These are phyloP conservation scores for Clistopyga incitator DNA, from an alignment of 2,888 invertebrate genomes.

Conservation along the genomic window DNA sequence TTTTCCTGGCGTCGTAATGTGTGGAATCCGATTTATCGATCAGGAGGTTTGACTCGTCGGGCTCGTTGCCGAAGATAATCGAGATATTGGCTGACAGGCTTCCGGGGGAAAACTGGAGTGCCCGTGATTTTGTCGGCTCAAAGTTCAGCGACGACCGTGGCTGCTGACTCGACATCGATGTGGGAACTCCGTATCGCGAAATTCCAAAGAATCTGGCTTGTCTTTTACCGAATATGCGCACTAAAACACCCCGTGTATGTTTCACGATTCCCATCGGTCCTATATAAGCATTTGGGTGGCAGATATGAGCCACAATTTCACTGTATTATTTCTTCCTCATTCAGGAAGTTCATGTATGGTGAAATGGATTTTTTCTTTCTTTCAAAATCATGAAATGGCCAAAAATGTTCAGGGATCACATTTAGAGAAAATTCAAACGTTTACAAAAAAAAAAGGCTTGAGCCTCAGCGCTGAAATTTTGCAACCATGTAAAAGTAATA, in stretches of 20 bases:
- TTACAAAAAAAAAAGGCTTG: too few relatives aligned
- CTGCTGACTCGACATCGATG: slow-evolving; percentile 17
- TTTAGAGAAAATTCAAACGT: neutral
- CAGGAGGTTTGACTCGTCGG: neutral
- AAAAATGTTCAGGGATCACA: neutral
- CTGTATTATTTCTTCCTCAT: too few relatives aligned
- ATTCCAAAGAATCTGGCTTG: neutral
- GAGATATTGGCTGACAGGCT: neutral
- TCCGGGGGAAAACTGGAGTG: neutral
- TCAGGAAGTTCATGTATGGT: neutral
- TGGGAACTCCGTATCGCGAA: neutral
- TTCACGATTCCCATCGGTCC: neutral
- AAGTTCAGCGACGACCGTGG: neutral
- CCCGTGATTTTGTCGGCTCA: slow-evolving; percentile 10
- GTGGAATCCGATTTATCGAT: neutral
- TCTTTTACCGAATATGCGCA: neutral
- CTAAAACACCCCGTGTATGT: neutral
- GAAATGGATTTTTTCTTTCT: neutral
- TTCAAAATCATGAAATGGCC: neutral
- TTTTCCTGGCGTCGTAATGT: neutral
- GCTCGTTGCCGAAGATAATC: slow-evolving; percentile 6
- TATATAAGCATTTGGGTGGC: too few relatives aligned
- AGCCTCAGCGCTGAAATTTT: too few relatives aligned
- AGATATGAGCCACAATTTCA: too few relatives aligned
- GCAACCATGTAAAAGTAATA: too few relatives aligned